Conservation (phyloP, 2,113 vertebrate genomes). For the Tetrax tetrax region DNA sequence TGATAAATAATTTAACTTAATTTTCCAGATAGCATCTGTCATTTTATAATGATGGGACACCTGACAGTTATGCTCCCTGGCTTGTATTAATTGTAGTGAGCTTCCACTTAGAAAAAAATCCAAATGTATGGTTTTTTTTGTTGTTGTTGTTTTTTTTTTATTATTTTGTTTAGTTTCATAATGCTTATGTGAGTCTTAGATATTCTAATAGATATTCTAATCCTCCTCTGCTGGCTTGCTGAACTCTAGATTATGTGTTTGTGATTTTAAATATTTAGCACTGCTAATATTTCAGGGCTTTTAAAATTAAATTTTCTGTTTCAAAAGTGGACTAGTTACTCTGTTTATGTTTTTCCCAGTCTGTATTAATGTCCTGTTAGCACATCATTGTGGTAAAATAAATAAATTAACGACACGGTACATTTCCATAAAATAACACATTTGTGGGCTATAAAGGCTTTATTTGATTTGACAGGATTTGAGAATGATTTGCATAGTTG, state of each 20-base stretch:
- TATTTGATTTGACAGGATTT: background rate
- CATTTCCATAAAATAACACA: background rate
- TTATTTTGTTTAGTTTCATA: background rate
- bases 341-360: background rate
- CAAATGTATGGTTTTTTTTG: background rate
- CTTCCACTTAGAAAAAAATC: background rate
- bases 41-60: background rate
- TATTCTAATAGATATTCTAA: background rate
- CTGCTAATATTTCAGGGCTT: background rate
- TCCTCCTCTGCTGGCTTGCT: background rate
- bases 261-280: background rate
- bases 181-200: background rate
- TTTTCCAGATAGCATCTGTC: conserved; percentile 16
- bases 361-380: background rate
- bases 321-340: background rate
- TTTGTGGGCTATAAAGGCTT: background rate
- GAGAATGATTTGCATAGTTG: background rate
- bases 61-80: background rate
- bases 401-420: background rate
- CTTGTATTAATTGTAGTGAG: background rate
- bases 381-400: background rate
- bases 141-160: background rate
- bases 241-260: background rate
- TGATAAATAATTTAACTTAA: conserved; percentile 37
- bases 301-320: background rate